Base-by-base conservation (phyloP, 2,113 vertebrate genomes). In the Brachypodius melanocephalos region DNA sequence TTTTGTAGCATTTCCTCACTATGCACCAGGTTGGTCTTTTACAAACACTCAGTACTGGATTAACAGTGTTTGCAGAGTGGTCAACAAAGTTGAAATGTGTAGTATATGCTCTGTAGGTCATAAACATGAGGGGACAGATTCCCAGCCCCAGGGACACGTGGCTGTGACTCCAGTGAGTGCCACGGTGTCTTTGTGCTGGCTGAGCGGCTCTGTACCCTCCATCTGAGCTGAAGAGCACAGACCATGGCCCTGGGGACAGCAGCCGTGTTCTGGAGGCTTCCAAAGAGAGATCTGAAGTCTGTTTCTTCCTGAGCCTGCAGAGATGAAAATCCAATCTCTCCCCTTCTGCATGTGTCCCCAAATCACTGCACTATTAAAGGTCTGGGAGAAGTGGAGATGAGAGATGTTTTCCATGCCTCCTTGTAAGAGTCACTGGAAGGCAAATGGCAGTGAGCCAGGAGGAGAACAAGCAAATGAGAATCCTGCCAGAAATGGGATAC, bases 381-480 rank as follows among this genome's bases (percentile, higher is more conserved):
- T 63, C 88, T 77, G 65, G 79, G 51, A 83, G 65, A 90, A 94
- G 76, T 17, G 59, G 63, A 88, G 86, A 93, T 90, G 89, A 92
- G 94, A 93, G 92, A 92, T 74, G 79, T 84, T 94, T 96, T 84
- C 90, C 83, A 32, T 88, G 75, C 67, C 55, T 97, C 32, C 94
- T 92, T 94, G 32, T 69, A 88, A 90, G 73, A 86, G 72, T 90
- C 92, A 93, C 90, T 96, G 85, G 83, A 92, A 95, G 94, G 95
- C 88, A 97, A 96, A 93, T 95, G 96, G 95, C 95, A 95, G 51
- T 5, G 51, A 94, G 88, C 96, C 95, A 96, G 88, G 59, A 95
- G 89, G 51, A 83, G 88, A 97, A 51, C 59, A 94, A 97, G 94
- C 63, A 66, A 90, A 92, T 48, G 63, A 95, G 68, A 93, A 77